A percentile compares a stretch with the other conserved stretches of the same genome.
phyloP scores from a whole-genome alignment of 2,113 vertebrate genomes.

The Chaetorhynchus papuensis region DNA sequence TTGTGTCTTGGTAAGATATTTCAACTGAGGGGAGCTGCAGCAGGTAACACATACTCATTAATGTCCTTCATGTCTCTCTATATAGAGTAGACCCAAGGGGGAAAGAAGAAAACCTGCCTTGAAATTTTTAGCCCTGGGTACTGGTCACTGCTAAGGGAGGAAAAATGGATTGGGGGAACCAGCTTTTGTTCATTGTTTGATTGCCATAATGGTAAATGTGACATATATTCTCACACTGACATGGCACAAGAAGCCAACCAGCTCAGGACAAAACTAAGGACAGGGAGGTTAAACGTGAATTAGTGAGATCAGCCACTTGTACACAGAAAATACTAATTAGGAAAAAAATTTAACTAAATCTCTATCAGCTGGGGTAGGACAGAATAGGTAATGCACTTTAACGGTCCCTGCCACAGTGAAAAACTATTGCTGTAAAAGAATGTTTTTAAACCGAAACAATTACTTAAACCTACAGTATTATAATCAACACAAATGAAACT shows the following conservation, averaged over 20 bases:
- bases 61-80: not conserved
- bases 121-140: not conserved
- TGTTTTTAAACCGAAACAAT: not conserved
- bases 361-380: not conserved
- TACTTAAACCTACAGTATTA: not conserved
- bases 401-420: not conserved
- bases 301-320: not conserved
- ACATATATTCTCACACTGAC: not conserved
- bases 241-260: not conserved
- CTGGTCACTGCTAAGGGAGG: not conserved
- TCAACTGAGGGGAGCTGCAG: not conserved
- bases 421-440: not conserved
- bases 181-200: not conserved
- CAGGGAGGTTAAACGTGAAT: not conserved
- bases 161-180: not conserved
- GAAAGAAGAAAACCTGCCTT: not conserved
- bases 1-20: not conserved
- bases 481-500: slow-evolving; percentile 36
- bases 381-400: not conserved
- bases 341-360: not conserved
- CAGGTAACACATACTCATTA: not conserved
- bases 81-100: not conserved
- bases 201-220: not conserved
- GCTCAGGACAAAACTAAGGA: not conserved
- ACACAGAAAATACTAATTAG: not conserved